phyloP scores from a whole-genome alignment of 2,113 vertebrate genomes.

The Epinephelus fuscoguttatus region DNA sequence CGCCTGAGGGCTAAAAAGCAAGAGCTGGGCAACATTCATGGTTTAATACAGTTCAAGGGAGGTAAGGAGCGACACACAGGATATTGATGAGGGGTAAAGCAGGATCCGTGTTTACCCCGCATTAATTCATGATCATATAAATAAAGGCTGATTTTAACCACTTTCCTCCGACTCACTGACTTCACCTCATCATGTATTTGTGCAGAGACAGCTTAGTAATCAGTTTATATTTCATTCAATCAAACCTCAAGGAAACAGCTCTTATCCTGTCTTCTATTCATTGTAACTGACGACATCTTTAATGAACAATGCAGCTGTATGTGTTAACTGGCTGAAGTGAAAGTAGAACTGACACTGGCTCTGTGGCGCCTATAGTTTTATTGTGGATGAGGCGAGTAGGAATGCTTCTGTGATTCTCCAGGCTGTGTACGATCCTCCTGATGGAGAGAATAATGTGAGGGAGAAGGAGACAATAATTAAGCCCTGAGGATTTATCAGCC shows the following conservation, averaged over 20 bases:
- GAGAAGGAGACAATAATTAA: conserved; percentile 73
- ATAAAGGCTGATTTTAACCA: neutral
- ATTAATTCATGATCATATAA: neutral
- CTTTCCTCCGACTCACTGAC: neutral
- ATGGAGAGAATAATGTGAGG: conserved; percentile 32
- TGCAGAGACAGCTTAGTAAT: neutral
- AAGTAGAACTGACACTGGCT: neutral
- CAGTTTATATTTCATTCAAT: neutral
- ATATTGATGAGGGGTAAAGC: too few relatives aligned
- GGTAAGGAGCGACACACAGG: neutral
- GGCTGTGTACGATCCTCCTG: conserved; percentile 23
- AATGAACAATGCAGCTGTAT: neutral
- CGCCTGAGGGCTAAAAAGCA: neutral
- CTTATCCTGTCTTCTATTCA: neutral
- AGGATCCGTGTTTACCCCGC: neutral
- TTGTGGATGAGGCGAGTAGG: neutral
- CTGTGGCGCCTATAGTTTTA: neutral
- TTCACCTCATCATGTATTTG: neutral
- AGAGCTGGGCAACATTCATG: neutral
- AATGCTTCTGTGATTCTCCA: conserved; percentile 1
- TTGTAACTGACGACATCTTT: too few relatives aligned
- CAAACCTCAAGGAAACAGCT: neutral
- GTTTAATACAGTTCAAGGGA: neutral
- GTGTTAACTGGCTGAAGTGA: neutral
- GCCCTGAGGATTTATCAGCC: conserved; percentile 67